Evolutionary conservation across 2,888 invertebrate genomes (phyloP), one percentile per base, ranked within the genome.

Genomic region (Drosophila neonasuta): DNA sequence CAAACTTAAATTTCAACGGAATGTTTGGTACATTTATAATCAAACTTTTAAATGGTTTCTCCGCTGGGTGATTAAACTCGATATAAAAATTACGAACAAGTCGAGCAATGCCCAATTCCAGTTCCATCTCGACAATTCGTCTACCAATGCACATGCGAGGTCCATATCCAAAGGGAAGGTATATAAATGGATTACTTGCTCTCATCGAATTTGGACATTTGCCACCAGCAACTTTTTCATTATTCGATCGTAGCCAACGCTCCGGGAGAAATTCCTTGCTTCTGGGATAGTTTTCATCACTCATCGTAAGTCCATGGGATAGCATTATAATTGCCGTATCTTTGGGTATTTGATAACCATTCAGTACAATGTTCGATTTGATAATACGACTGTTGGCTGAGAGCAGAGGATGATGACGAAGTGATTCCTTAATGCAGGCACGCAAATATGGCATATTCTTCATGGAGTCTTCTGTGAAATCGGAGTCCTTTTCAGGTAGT

Each of bases 401-500:
- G 0, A 92, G 91, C 0, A 94, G 91, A 0, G 94, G 94, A 77
- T 92, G 91, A 0, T 94, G 8, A 75, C 96, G 92, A 58, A 95
- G 89, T 0, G 94, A 92, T 88, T 96, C 96, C 86, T 95, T 96
- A 11, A 96, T 92, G 80, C 95, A 95, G 0, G 95, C 95, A 64
- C 93, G 93, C 20, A 96, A 87, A 86, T 95, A 96, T 0, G 93
- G 92, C 55, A 93, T 90, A 58, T 92, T 89, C 20, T 91, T 90
- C 54, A 93, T 87, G 49, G 91, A 88, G 0, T 90, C 89, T n/a
- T 90, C 88, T 0, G 91, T 92, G 34, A 93, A 83, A n/a, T 88
- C 88, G 0, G 91, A 89, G 45, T 90, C 83, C 65, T 91, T 91
- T 1, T 88, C 66, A 0, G 92, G 91, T 34, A 93, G 77, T 7